These are phyloP conservation scores for Spodoptera exigua DNA, from an alignment of 2,888 invertebrate genomes.

Conservation along the genomic window DNA sequence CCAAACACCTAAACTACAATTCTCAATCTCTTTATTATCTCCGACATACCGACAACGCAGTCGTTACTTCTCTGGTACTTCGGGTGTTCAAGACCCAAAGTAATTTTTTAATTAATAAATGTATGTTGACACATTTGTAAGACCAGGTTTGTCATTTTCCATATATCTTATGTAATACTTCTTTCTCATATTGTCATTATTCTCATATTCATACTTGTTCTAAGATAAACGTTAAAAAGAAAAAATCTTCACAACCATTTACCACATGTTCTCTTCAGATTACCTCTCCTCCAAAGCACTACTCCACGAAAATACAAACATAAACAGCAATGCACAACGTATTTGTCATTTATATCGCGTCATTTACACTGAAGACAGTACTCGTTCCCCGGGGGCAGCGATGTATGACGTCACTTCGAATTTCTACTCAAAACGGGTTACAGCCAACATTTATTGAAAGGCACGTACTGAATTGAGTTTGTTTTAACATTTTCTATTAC, in stretches of 20 bases:
- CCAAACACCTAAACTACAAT: too few relatives aligned
- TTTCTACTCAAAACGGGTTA: slow-evolving; percentile 43
- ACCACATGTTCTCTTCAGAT: slow-evolving; percentile 10
- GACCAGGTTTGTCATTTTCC: too few relatives aligned
- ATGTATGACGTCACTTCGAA: slow-evolving; percentile 44
- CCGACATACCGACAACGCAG: too few relatives aligned
- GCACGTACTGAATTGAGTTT: slow-evolving; percentile 29
- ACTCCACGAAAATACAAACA: slow-evolving; percentile 20
- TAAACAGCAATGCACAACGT: slow-evolving; percentile 51
- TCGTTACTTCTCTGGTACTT: too few relatives aligned
- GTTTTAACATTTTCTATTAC: slow-evolving; percentile 1
- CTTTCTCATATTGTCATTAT: too few relatives aligned
- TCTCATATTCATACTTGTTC: too few relatives aligned
- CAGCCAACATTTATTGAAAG: slow-evolving; percentile 54
- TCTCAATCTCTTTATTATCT: too few relatives aligned
- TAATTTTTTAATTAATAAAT: too few relatives aligned
- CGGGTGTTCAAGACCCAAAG: too few relatives aligned
- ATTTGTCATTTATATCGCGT: slow-evolving; percentile 57
- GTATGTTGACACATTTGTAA: too few relatives aligned
- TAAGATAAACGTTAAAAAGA: too few relatives aligned
- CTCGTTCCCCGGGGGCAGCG: slow-evolving; percentile 32
- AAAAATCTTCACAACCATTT: slow-evolving; percentile 1
- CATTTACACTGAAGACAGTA: slow-evolving; percentile 55
- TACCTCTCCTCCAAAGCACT: slow-evolving; percentile 20
- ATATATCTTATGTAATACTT: too few relatives aligned